Conservation (phyloP, 2,888 invertebrate species). For the Fissipunctia ypsillon region DNA sequence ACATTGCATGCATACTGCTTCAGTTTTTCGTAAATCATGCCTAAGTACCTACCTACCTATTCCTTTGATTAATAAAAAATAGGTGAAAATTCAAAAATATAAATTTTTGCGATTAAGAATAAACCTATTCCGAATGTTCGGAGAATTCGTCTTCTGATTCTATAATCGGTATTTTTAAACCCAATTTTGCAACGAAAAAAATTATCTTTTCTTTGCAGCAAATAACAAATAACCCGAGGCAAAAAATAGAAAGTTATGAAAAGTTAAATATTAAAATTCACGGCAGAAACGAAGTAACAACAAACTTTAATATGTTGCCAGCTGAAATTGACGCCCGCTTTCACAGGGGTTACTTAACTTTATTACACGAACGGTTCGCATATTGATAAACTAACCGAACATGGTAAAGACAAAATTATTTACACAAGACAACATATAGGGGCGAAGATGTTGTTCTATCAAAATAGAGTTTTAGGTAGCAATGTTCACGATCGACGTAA, state of each 20-base stretch:
- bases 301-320: conserved; percentile 15
- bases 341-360: conserved; percentile 20
- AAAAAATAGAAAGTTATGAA: not conserved
- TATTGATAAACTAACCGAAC: conserved; percentile 55
- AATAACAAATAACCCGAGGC: not conserved
- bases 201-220: not conserved
- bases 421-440: conserved; percentile 8
- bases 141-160: not conserved
- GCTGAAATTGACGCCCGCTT: conserved; percentile 30
- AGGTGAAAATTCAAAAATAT: not conserved
- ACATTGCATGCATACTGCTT: not conserved
- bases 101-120: not conserved
- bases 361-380: conserved; percentile 38
- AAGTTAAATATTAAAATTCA: conserved; percentile 4
- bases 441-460: conserved; percentile 17
- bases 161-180: not conserved
- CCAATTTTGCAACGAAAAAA: not conserved
- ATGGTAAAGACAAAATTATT: conserved; percentile 27
- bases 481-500: not conserved
- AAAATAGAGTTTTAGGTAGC: not conserved
- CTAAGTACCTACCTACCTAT: not conserved
- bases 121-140: not conserved
- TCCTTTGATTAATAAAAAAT: no score
- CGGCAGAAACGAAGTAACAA: not conserved
- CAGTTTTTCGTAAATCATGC: not conserved